Evolutionary conservation across 2,797 vertebrate genomes (phyloP).

Genomic region (Arvicola amphibius): DNA sequence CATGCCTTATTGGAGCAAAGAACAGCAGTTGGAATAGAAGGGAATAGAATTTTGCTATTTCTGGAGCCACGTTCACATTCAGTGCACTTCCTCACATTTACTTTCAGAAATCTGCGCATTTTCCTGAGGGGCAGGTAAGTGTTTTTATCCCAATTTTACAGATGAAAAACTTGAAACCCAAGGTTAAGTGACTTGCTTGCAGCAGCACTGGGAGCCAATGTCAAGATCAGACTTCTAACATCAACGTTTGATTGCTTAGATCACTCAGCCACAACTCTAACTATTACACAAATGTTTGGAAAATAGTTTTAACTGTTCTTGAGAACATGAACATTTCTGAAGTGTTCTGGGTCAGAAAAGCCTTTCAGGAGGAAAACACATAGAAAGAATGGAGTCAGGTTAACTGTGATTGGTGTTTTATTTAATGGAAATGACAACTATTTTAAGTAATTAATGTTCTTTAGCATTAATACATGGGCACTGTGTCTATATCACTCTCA

Average conservation of each 20-base stretch:
- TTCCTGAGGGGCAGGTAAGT: slow-evolving; percentile 62
- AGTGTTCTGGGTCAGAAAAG: background rate
- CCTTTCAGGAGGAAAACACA: background rate
- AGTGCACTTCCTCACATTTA: slow-evolving; percentile 42
- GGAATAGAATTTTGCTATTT: slow-evolving; percentile 5
- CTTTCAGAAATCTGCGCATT: slow-evolving; percentile 62
- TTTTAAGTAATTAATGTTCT: background rate
- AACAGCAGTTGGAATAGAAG: background rate
- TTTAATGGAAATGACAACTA: background rate
- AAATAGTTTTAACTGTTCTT: slow-evolving; percentile 53
- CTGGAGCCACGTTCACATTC: background rate
- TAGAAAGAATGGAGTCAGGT: background rate
- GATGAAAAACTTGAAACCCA: slow-evolving; percentile 63
- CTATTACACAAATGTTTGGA: slow-evolving; percentile 1
- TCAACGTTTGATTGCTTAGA: slow-evolving; percentile 43
- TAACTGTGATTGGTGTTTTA: background rate
- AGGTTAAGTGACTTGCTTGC: slow-evolving; percentile 68
- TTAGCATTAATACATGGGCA: background rate
- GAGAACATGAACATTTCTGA: background rate
- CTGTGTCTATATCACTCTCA: background rate
- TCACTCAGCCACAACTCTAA: background rate
- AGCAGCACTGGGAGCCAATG: background rate
- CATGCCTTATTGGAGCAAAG: background rate
- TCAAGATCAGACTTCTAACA: slow-evolving; percentile 37
- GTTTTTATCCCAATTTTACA: slow-evolving; percentile 74